Conservation (phyloP, 2,113 vertebrate species). For the Malaclemys terrapin region DNA sequence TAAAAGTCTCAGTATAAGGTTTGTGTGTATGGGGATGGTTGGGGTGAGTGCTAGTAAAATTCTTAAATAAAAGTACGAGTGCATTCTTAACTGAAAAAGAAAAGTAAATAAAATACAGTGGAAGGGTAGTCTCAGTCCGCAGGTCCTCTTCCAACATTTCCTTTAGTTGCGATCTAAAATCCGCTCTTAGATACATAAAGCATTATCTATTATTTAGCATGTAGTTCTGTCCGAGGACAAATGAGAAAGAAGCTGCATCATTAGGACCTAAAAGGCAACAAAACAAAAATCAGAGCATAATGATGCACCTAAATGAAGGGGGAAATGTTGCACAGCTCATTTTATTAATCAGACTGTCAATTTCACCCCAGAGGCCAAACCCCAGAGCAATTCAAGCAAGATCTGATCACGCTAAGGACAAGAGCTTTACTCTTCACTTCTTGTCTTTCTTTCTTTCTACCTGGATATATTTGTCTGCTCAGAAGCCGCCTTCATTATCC, state of each 20-base stretch:
- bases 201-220: conserved; percentile 80
- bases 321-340: conserved; percentile 98
- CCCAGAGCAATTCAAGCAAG: conserved; percentile 94
- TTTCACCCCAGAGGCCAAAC: conserved; percentile 99
- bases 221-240: conserved; percentile 81
- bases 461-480: conserved; percentile 99
- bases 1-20: conserved; percentile 19
- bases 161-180: conserved; percentile 14
- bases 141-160: conserved; percentile 54
- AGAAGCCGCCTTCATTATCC: conserved; percentile 98
- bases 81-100: conserved; percentile 63
- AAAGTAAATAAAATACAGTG: conserved; percentile 52
- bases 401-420: conserved; percentile 91
- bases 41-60: conserved; percentile 2
- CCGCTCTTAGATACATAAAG: conserved; percentile 52
- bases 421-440: conserved; percentile 90
- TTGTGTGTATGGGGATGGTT: not conserved
- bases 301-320: conserved; percentile 99
- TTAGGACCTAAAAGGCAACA: conserved; percentile 92
- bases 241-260: conserved; percentile 84
- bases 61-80: conserved; percentile 72
- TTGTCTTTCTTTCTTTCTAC: conserved; percentile 91
- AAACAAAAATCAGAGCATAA: conserved; percentile 99
- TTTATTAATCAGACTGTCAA: conserved; percentile 99
- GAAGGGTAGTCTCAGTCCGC: conserved; percentile 48